Percentiles rank a stretch among this genome's conserved stretches.
These are phyloP conservation scores for Epinephelus coioides DNA, from an alignment of 2,797 vertebrate genomes.

Conservation along the genomic window DNA sequence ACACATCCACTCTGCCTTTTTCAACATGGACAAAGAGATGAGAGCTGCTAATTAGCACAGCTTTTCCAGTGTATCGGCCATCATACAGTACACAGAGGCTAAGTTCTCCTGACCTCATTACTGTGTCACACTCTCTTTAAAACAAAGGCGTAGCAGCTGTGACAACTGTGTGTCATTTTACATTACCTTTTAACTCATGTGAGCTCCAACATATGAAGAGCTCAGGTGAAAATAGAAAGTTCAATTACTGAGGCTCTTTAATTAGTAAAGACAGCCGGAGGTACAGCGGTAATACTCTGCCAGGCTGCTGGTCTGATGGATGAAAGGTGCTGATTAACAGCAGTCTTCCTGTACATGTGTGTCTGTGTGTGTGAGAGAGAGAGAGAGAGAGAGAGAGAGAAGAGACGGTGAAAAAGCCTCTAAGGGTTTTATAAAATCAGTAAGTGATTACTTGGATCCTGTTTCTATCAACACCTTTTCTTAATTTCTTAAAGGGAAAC, in stretches of 20 bases:
- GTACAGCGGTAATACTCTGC: constrained; percentile 41
- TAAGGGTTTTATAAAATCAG: background rate
- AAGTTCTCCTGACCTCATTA: constrained; percentile 40
- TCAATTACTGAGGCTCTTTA: constrained; percentile 60
- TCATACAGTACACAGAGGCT: background rate
- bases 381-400: background rate
- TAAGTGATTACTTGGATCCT: background rate
- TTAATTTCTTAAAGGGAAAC: background rate
- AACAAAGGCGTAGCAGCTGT: background rate
- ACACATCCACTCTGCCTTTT: background rate
- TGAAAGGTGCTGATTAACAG: constrained; percentile 61
- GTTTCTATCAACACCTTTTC: constrained; percentile 3
- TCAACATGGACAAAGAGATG: background rate
- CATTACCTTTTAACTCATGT: constrained; percentile 18
- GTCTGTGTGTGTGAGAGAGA: background rate
- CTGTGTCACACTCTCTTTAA: constrained; percentile 5
- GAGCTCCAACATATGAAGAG: constrained; percentile 7
- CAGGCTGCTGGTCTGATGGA: constrained; percentile 60
- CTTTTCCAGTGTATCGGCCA: background rate
- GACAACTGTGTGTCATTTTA: constrained; percentile 31
- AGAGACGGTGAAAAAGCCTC: background rate
- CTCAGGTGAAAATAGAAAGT: constrained; percentile 62
- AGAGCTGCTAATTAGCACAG: constrained; percentile 22
- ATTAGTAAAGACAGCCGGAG: constrained; percentile 60
- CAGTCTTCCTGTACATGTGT: background rate